phyloP scores from a whole-genome alignment of 1,140 invertebrate genomes.

The Camponotus pennsylvanicus region DNA sequence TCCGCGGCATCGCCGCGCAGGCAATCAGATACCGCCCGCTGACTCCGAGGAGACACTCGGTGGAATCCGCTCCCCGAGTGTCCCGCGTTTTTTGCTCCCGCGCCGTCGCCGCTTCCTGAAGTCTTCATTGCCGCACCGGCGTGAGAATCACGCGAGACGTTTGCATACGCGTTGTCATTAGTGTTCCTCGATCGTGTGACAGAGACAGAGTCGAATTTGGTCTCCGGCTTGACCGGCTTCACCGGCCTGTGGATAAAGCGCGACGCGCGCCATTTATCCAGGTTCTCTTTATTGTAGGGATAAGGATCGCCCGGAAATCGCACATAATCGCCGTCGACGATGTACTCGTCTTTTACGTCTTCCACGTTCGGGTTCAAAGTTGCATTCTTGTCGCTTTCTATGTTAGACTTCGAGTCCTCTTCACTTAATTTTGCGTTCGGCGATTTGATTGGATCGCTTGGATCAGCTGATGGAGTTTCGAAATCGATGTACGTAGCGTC shows the following conservation, averaged over 20 bases:
- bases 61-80: constrained; percentile 29
- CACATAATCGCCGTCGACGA: constrained; percentile 62
- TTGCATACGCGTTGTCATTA: constrained; percentile 19
- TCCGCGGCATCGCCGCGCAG: constrained; percentile 48
- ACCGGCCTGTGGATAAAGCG: not conserved
- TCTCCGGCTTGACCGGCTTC: not conserved
- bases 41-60: constrained; percentile 34
- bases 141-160: constrained; percentile 33
- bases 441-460: not conserved
- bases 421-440: not conserved
- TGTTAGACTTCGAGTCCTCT: not conserved
- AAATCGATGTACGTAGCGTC: constrained; percentile 11
- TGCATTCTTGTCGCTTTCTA: not conserved
- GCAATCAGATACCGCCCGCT: constrained; percentile 59
- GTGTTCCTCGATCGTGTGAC: not conserved
- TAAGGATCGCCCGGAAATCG: constrained; percentile 74
- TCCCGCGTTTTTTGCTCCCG: not conserved
- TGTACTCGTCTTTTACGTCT: constrained; percentile 1
- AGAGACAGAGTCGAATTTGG: not conserved
- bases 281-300: constrained; percentile 73
- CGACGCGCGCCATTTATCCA: constrained; percentile 70
- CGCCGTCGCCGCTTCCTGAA: constrained; percentile 26
- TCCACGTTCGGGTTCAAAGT: not conserved
- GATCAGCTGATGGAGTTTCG: not conserved
- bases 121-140: constrained; percentile 15